phyloP scores from a whole-genome alignment of 2,888 invertebrate genomes.

The Tenodera sinensis region DNA sequence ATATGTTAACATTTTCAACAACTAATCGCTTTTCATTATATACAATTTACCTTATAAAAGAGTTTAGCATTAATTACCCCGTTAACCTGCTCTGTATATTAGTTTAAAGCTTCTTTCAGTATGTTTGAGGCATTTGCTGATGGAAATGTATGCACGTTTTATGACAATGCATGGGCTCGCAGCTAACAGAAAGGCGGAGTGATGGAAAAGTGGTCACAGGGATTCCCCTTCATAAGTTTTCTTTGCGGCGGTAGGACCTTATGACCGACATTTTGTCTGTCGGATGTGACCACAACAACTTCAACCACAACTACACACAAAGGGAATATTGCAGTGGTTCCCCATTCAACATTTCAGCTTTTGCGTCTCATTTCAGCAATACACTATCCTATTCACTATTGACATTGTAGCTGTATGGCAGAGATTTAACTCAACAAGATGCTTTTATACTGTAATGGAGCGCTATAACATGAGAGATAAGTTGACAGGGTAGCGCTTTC shows the following conservation, averaged over 20 bases:
- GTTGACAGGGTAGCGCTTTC: too few relatives aligned
- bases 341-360: not conserved
- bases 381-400: too few relatives aligned
- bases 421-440: too few relatives aligned
- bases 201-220: too few relatives aligned
- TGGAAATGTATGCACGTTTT: not conserved
- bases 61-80: too few relatives aligned
- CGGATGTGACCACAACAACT: not conserved
- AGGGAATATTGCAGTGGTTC: not conserved
- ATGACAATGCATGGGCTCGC: not conserved
- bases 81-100: not conserved
- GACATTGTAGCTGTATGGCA: too few relatives aligned
- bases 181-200: not conserved
- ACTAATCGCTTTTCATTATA: too few relatives aligned
- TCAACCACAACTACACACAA: not conserved
- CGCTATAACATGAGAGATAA: too few relatives aligned
- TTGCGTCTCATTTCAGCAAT: not conserved
- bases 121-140: too few relatives aligned
- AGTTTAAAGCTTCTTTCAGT: not conserved
- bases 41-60: too few relatives aligned
- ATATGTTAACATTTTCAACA: too few relatives aligned
- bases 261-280: not conserved
- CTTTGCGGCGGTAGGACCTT: not conserved
- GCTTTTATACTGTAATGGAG: too few relatives aligned
- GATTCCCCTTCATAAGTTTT: not conserved